These are phyloP conservation scores for Tursiops truncatus DNA, from an alignment of 2,113 vertebrate genomes.

Conservation along the genomic window DNA sequence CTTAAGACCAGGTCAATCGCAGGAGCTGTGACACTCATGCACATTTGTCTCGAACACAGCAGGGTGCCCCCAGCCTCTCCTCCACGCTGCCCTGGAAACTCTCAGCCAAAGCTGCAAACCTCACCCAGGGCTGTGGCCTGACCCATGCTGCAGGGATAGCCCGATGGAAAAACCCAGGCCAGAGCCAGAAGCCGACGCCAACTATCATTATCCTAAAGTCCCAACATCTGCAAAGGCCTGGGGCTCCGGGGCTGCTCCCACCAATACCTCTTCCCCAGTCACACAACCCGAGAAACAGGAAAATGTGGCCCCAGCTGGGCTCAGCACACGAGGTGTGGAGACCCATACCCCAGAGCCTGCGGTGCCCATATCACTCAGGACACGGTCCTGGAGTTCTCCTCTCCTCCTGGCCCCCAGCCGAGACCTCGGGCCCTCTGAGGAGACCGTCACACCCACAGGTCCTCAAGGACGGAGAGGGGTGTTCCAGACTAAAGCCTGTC, in stretches of 20 bases:
- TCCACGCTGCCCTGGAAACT: neutral
- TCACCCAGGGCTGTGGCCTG: neutral
- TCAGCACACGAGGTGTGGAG: neutral
- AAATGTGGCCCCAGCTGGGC: rapidly evolving
- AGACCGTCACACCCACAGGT: neutral
- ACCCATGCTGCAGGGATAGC: neutral
- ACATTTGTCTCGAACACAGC: neutral
- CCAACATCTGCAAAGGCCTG: neutral
- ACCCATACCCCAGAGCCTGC: rapidly evolving
- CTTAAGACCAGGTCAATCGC: neutral
- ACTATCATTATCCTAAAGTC: neutral
- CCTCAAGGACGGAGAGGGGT: neutral
- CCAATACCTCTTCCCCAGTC: neutral
- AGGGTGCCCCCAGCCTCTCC: neutral
- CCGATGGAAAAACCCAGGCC: neutral
- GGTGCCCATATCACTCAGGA: neutral
- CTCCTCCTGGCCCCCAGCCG: neutral
- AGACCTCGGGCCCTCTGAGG: neutral
- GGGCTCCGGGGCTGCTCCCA: neutral
- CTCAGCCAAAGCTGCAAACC: neutral
- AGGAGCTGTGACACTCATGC: neutral
- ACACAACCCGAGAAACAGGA: neutral
- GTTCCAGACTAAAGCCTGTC: neutral
- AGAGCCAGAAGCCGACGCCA: neutral
- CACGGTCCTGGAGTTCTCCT: neutral